Evolutionary conservation across 2,888 invertebrate genomes (phyloP).

Genomic region (Drosophila koepferae): DNA sequence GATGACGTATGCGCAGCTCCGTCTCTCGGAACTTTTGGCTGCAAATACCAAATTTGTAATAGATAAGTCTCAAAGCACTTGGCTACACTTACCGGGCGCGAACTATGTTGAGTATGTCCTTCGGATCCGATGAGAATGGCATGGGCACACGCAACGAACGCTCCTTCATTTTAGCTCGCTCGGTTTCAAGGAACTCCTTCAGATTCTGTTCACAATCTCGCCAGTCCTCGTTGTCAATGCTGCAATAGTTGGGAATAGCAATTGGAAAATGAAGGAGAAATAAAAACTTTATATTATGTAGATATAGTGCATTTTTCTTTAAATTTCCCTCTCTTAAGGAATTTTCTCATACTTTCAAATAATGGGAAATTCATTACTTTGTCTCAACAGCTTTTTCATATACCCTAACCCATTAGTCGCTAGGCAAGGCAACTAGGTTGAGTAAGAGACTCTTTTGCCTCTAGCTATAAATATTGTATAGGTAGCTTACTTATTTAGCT

Average conservation of each 20-base stretch:
- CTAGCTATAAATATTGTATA: neutral
- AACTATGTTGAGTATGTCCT: constrained; percentile 82
- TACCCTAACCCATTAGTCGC: neutral
- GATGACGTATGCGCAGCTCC: constrained; percentile 77
- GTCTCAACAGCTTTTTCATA: neutral
- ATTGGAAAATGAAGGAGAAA: neutral
- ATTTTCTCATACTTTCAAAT: neutral
- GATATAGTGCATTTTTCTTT: neutral
- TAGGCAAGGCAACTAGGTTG: neutral
- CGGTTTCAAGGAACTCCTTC: constrained; percentile 82
- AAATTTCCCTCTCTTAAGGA: neutral
- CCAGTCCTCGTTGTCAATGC: constrained; percentile 84
- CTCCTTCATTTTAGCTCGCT: constrained; percentile 82
- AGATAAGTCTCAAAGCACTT: neutral
- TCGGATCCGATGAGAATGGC: constrained; percentile 80
- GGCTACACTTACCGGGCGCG: constrained; percentile 77
- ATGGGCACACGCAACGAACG: constrained; percentile 74
- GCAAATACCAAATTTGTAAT: neutral
- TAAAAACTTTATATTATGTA: neutral
- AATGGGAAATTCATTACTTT: neutral
- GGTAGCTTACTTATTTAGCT: neutral
- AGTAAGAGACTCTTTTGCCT: neutral
- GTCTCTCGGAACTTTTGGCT: constrained; percentile 83
- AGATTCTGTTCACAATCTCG: constrained; percentile 83
- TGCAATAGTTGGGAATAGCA: constrained; percentile 21